Conservation (phyloP, 2,888 invertebrate species). For the Disparrhopalites patrizii region DNA sequence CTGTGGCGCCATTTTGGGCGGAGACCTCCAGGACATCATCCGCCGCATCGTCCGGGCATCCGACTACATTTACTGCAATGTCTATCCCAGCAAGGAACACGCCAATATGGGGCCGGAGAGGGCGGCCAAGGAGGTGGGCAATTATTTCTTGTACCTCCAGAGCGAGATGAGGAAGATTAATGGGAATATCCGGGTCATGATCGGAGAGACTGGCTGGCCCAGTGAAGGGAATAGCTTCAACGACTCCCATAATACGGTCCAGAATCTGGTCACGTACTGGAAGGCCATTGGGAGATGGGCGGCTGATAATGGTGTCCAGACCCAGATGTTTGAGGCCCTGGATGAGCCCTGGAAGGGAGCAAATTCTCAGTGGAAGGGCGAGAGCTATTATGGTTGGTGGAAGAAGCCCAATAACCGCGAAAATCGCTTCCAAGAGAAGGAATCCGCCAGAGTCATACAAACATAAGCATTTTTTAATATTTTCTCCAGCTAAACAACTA, state of each 20-base stretch:
- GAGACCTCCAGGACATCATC: conserved; percentile 34
- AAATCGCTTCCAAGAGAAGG: background rate
- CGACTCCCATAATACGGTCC: conserved; percentile 38
- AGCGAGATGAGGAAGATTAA: conserved; percentile 41
- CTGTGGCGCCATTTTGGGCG: conserved; percentile 38
- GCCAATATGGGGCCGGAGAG: conserved; percentile 28
- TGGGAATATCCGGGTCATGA: conserved; percentile 39
- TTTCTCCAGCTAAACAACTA: no score
- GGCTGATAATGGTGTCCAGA: conserved; percentile 31
- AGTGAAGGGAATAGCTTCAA: conserved; percentile 38
- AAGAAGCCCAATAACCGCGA: conserved; percentile 15
- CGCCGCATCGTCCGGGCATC: conserved; percentile 38
- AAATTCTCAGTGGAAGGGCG: conserved; percentile 26
- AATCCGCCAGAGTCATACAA: no score
- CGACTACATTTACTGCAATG: conserved; percentile 47
- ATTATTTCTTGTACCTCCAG: conserved; percentile 39
- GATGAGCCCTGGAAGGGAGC: conserved; percentile 47
- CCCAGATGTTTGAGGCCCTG: conserved; percentile 47
- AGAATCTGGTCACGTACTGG: conserved; percentile 41
- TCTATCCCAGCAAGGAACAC: conserved; percentile 39
- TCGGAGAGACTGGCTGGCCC: conserved; percentile 48
- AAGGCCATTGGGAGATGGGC: conserved; percentile 37
- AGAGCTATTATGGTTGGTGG: conserved; percentile 46
- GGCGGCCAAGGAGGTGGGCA: conserved; percentile 40
- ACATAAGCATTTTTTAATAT: no score